phyloP scores from a whole-genome alignment of 2,113 vertebrate species.

The Pseudorasbora parva region DNA sequence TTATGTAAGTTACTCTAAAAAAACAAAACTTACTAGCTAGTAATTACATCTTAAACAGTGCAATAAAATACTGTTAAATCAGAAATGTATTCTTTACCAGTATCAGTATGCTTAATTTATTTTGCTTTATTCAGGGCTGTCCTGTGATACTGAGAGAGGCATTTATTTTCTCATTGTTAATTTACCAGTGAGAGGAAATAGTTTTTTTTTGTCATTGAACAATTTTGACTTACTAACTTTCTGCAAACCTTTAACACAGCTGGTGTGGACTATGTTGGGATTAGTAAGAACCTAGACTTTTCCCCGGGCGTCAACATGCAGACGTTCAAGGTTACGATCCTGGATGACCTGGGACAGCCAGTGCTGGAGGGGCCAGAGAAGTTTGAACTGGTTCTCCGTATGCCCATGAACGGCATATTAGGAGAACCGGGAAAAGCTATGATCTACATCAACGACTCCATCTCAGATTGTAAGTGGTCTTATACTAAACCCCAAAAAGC shows the following conservation, averaged over 20 bases:
- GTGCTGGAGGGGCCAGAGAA: slow-evolving; percentile 89
- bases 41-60: too few species aligned
- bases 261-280: slow-evolving; percentile 91
- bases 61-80: too few species aligned
- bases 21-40: too few species aligned
- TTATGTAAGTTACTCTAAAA: too few species aligned
- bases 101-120: neutral
- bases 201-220: slow-evolving; percentile 1
- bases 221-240: neutral
- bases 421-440: slow-evolving; percentile 85
- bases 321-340: slow-evolving; percentile 81
- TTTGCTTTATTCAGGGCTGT: neutral
- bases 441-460: slow-evolving; percentile 87
- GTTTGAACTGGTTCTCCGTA: slow-evolving; percentile 89
- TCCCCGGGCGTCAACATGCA: slow-evolving; percentile 90
- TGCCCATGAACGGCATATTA: slow-evolving; percentile 89
- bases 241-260: slow-evolving; percentile 71
- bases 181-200: neutral
- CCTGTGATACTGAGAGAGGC: neutral
- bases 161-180: neutral
- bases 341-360: slow-evolving; percentile 92
- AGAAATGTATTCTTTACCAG: neutral
- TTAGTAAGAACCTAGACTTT: slow-evolving; percentile 91
- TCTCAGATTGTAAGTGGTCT: slow-evolving; percentile 87
- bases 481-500: neutral